phyloP scores from a whole-genome alignment of 2,113 vertebrate genomes.

The Zonotrichia leucophrys region DNA sequence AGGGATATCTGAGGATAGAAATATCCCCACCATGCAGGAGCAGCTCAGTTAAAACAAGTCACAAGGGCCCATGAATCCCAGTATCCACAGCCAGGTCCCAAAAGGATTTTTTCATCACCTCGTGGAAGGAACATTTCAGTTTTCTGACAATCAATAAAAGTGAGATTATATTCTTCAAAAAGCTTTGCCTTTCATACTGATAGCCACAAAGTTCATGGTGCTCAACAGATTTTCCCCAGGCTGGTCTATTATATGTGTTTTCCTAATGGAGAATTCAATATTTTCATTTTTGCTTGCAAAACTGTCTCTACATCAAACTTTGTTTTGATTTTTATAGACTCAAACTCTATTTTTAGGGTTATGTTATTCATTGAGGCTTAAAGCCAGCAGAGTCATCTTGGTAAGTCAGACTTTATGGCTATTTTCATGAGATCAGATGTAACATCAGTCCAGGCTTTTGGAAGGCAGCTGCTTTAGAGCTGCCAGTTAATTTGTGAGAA shows the following conservation, averaged over 20 bases:
- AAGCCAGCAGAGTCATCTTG: conserved; percentile 24
- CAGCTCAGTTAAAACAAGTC: background rate
- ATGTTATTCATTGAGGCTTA: conserved; percentile 21
- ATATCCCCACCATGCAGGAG: background rate
- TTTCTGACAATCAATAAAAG: conserved; percentile 23
- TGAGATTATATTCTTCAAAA: background rate
- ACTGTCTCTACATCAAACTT: conserved; percentile 12
- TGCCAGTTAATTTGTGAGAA: conserved; percentile 44
- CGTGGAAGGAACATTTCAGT: background rate
- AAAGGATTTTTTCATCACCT: background rate
- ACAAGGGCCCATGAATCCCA: background rate
- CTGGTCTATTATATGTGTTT: background rate
- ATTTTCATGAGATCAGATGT: conserved; percentile 34
- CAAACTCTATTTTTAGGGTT: conserved; percentile 15
- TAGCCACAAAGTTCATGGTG: background rate
- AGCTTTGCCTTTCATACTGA: background rate
- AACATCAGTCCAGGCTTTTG: conserved; percentile 27
- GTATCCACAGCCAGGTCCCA: background rate
- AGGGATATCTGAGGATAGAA: background rate
- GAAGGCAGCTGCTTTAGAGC: background rate
- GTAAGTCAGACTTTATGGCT: conserved; percentile 51
- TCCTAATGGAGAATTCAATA: background rate
- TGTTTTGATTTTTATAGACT: conserved; percentile 37
- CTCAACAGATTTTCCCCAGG: conserved; percentile 11
- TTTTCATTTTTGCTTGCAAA: conserved; percentile 31